Base-by-base conservation (phyloP, 2,797 vertebrate genomes). In the Caiman crocodilus region DNA sequence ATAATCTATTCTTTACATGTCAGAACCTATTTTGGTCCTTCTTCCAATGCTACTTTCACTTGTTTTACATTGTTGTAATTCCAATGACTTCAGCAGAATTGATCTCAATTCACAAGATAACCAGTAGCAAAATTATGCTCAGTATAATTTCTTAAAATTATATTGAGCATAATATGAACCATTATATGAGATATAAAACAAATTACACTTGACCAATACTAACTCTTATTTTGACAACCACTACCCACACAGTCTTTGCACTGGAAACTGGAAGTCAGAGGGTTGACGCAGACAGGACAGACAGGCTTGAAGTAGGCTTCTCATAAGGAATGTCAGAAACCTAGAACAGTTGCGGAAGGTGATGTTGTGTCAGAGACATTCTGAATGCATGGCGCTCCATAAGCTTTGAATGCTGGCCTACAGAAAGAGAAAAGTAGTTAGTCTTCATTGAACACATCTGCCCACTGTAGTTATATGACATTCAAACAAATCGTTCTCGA, bases 361-460 rank as follows among this genome's bases (percentile, higher is more conserved):
- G 11, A 65, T 21, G 14, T 17, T 89, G 35, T 89, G 20, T 50
- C 55, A 58, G 60, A 63, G 30, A 28, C 92, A 25, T 73, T 61
- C 2, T 77, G 76, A 35, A 75, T 28, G 79, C 17, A 50, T 9
- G 74, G 17, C 25, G 75, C 56, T 32, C 21, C 78, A 69, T 89
- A 95, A 67, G 3, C 64, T 93, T 14, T 76, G 82, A 91, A 8
- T 89, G 57, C 65, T 94, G 5, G 76, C 85, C 80, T 77, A 79
- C 61, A 88, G 56, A 93, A 91, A 88, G 79, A 92, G 25, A 67
- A 88, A 93, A 89, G 32, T 26, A 93, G 56, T 90, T 93, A 14
- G 23, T 90, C 75, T 87, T 79, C 32, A 91, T 32, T 88, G 74
- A 87, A 90, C 96, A 94, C 80, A 96, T 92, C 88, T 96, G 82